Percentiles rank a stretch among this genome's conserved stretches.
Conservation (phyloP, 2,888 invertebrate species). For the Megamerina dolium region DNA sequence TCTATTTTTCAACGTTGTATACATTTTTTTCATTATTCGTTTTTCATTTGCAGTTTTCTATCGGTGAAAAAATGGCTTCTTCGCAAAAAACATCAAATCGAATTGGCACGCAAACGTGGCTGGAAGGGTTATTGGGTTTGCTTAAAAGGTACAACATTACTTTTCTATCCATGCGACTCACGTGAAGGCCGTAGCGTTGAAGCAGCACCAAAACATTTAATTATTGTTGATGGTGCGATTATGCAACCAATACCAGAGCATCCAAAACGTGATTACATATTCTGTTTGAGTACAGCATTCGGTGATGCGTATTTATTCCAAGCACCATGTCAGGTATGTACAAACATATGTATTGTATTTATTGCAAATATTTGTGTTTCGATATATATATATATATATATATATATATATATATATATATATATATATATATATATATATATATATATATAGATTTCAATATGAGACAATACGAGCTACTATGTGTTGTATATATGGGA, state of each 20-base stretch:
- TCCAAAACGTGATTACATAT: constrained; percentile 95
- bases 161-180: constrained; percentile 93
- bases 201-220: constrained; percentile 89
- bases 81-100: constrained; percentile 94
- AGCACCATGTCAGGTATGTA: constrained; percentile 66
- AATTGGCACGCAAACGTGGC: constrained; percentile 88
- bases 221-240: constrained; percentile 93
- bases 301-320: constrained; percentile 97
- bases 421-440: too few species aligned
- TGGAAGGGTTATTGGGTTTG: constrained; percentile 99
- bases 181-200: constrained; percentile 85
- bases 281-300: constrained; percentile 95
- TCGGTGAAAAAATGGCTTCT: constrained; percentile 98
- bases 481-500: too few species aligned
- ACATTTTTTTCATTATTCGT: too few species aligned
- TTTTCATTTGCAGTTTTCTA: constrained; percentile 88
- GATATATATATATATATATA: too few species aligned
- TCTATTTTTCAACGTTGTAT: too few species aligned
- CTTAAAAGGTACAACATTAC: constrained; percentile 90
- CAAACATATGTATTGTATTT: too few species aligned
- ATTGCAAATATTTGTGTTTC: too few species aligned
- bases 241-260: constrained; percentile 99
- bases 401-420: too few species aligned
- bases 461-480: too few species aligned
- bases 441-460: too few species aligned